Percentiles rank a stretch among this genome's conserved stretches.
Evolutionary conservation across 1,140 invertebrate genomes (phyloP).

Genomic region (Philopotamus ludificatus): DNA sequence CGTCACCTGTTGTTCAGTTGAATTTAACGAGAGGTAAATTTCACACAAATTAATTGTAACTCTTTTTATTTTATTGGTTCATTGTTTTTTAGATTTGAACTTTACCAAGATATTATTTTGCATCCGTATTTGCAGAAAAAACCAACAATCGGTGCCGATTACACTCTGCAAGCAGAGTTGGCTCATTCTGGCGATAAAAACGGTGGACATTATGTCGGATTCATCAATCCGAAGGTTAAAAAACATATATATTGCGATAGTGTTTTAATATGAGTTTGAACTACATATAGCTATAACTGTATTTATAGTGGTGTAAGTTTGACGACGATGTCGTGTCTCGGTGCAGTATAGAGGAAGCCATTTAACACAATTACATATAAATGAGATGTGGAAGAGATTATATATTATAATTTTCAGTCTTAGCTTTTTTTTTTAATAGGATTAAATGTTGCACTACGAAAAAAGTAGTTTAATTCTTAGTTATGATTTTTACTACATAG

Average conservation of each 20-base stretch:
- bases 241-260: neutral
- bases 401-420: too few species aligned
- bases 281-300: neutral
- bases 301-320: conserved; percentile 95
- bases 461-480: too few species aligned
- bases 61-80: conserved; percentile 5
- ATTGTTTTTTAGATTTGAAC: conserved; percentile 77
- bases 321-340: conserved; percentile 99
- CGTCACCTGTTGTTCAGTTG: conserved; percentile 95
- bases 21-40: conserved; percentile 94
- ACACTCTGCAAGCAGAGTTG: conserved; percentile 96
- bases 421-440: too few species aligned
- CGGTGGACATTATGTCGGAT: conserved; percentile 99
- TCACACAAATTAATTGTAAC: conserved; percentile 40
- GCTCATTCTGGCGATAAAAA: conserved; percentile 99
- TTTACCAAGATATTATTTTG: conserved; percentile 87
- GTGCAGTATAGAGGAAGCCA: conserved; percentile 94
- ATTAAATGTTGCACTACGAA: too few species aligned
- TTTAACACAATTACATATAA: conserved; percentile 99
- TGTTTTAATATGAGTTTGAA: neutral
- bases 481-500: too few species aligned
- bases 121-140: conserved; percentile 80
- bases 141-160: conserved; percentile 81
- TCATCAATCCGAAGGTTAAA: conserved; percentile 92
- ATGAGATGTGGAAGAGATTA: too few species aligned